Conservation (phyloP, 2,888 invertebrate species). For the Heteropelma amictum region DNA sequence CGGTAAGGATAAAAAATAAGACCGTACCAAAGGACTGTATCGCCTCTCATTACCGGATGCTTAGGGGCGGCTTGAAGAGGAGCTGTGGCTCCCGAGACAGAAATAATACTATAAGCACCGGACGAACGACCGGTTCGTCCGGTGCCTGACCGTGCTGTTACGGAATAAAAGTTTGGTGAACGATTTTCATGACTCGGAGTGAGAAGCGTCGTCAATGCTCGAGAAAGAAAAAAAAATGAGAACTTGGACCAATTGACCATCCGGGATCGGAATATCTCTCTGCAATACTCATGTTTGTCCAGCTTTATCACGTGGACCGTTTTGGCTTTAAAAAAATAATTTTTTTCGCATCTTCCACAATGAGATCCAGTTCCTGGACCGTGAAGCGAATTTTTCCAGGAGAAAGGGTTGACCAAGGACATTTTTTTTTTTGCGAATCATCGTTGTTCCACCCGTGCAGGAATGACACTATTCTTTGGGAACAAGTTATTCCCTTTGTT, state of each 20-base stretch:
- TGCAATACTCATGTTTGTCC: constrained; percentile 69
- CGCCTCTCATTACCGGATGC: constrained; percentile 65
- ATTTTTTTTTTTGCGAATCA: no score
- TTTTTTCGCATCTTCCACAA: neutral
- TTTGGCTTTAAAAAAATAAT: constrained; percentile 13
- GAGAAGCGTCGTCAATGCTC: constrained; percentile 44
- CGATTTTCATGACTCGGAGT: constrained; percentile 27
- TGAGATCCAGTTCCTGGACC: no score
- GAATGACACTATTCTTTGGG: no score
- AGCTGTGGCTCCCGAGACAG: constrained; percentile 61
- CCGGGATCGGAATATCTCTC: constrained; percentile 47
- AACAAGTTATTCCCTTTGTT: no score
- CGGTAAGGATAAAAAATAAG: constrained; percentile 42
- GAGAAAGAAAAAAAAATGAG: constrained; percentile 3
- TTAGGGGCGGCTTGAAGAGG: constrained; percentile 48
- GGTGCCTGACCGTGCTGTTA: neutral
- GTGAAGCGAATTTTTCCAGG: neutral
- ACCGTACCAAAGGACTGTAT: constrained; percentile 1
- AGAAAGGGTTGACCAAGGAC: no score
- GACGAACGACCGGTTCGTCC: constrained; percentile 51
- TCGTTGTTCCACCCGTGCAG: no score
- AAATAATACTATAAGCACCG: constrained; percentile 65
- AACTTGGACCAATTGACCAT: constrained; percentile 29
- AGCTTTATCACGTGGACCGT: constrained; percentile 60
- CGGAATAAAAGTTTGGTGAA: neutral